Percentiles rank a stretch among this genome's conserved stretches.
These are phyloP conservation scores for Drosophila bocki DNA, from an alignment of 1,140 invertebrate genomes.

Conservation along the genomic window DNA sequence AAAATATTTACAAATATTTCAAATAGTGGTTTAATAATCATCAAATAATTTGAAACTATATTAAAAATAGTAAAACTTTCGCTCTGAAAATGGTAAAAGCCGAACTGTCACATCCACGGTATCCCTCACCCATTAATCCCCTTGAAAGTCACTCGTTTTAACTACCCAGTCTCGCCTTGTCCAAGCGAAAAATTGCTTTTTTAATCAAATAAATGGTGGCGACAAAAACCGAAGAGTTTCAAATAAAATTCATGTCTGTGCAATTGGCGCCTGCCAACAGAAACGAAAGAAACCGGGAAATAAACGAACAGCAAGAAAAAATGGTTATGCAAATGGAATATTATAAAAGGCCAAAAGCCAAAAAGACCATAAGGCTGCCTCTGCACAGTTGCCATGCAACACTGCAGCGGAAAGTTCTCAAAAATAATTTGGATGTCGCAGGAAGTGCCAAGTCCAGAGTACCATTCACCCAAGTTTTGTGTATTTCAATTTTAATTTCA, in stretches of 20 bases:
- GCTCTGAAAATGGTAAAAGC: background rate
- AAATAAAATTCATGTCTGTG: conserved; percentile 49
- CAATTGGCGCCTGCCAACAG: conserved; percentile 13
- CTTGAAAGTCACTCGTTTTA: conserved; percentile 1
- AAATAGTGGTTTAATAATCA: background rate
- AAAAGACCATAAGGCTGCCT: conserved; percentile 2
- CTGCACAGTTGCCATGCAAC: conserved; percentile 17
- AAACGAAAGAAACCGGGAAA: conserved; percentile 1
- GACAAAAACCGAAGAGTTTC: conserved; percentile 29
- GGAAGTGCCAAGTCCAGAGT: conserved; percentile 7
- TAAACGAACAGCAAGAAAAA: conserved; percentile 21
- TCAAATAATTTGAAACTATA: background rate
- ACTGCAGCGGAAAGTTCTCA: conserved; percentile 36
- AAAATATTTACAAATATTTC: too few relatives aligned
- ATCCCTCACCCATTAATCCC: background rate
- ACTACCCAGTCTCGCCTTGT: background rate
- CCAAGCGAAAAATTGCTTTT: conserved; percentile 60
- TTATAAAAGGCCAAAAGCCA: conserved; percentile 41
- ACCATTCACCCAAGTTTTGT: conserved; percentile 2
- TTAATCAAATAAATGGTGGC: conserved; percentile 53
- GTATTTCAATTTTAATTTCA: conserved; percentile 12
- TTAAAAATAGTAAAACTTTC: background rate
- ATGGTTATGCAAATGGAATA: conserved; percentile 57
- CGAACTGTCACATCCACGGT: background rate
- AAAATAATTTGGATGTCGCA: conserved; percentile 7